Evolutionary conservation across 2,113 vertebrate genomes (phyloP), one percentile per base, ranked within the genome.

Genomic region (Chascanopsetta lugubris): DNA sequence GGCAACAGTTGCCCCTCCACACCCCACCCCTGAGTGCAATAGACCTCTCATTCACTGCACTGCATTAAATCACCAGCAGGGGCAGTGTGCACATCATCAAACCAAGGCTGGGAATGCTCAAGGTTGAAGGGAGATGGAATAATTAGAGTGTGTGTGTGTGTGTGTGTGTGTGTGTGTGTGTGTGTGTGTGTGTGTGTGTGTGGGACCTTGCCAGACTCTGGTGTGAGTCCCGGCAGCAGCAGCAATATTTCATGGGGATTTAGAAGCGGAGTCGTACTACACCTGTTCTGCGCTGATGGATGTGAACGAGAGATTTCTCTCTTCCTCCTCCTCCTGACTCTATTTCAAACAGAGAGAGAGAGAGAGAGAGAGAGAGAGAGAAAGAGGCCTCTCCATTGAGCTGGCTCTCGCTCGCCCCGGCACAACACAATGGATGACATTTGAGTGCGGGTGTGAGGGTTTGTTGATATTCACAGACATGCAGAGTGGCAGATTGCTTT

Each of bases 381-480:
- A 63, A 83, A 83, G 73, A 69, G 61, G 77, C 80, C 79, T 70
- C 85, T 85, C 75, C 57, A 72, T 89, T 82, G 83, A 85, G 79
- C 83, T 82, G 79, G 64, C 72, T 84, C 74, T 64, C 72, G 75
- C 82, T 66, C 75, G 83, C 85, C 79, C 73, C 83, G 75, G 60
- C 69, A 80, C 60, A 22, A 79, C 80, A 85, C 85, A 85, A 89
- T 84, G 70, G 83, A 82, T 89, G 84, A 87, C 80, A 88, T 87
- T 90, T 89, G 77, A 78, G 82, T 77, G 82, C 72, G 74, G 75
- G 73, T 87, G 76, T 77, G 82, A 86, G 84, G 87, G 77, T 88
- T 80, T 84, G 83, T 91, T 91, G 88, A 88, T 89, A 88, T 91
- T 90, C 88, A 90, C 84, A 87, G 83, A 90, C 85, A 88, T 91